Conservation (phyloP, 2,888 invertebrate species). For the Octodonta nipae region DNA sequence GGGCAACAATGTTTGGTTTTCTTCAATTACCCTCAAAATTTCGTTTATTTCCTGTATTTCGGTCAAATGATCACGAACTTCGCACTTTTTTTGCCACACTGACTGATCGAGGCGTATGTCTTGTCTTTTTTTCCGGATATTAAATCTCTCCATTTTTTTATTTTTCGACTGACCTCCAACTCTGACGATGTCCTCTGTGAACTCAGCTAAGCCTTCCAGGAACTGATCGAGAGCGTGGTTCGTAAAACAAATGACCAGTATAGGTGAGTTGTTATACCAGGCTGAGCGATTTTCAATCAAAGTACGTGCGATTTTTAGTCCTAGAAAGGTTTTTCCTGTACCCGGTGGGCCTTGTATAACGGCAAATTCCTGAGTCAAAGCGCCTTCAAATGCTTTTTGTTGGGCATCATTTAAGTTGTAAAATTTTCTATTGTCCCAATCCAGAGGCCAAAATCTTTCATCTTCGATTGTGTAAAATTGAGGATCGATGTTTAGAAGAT, state of each 20-base stretch:
- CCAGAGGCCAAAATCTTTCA: too few relatives aligned
- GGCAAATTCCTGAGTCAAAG: conserved; percentile 55
- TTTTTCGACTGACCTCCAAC: conserved; percentile 58
- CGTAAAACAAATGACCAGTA: conserved; percentile 68
- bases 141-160: conserved; percentile 41
- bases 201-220: conserved; percentile 50
- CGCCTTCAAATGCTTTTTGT: conserved; percentile 48
- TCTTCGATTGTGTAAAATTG: too few relatives aligned
- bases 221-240: conserved; percentile 83
- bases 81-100: too few relatives aligned
- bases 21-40: too few relatives aligned
- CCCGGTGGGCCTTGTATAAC: conserved; percentile 82
- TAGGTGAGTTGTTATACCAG: conserved; percentile 41
- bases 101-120: too few relatives aligned
- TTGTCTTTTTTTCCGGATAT: too few relatives aligned
- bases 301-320: conserved; percentile 57
- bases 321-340: conserved; percentile 73
- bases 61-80: too few relatives aligned
- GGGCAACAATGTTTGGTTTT: too few relatives aligned
- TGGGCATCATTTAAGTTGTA: conserved; percentile 40
- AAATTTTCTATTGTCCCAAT: background rate
- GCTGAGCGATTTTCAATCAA: conserved; percentile 44
- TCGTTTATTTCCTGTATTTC: too few relatives aligned
- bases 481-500: too few relatives aligned
- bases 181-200: conserved; percentile 49